Conservation (phyloP, 92 coral and sea anemone species). For the Phenganax stokvisi region DNA sequence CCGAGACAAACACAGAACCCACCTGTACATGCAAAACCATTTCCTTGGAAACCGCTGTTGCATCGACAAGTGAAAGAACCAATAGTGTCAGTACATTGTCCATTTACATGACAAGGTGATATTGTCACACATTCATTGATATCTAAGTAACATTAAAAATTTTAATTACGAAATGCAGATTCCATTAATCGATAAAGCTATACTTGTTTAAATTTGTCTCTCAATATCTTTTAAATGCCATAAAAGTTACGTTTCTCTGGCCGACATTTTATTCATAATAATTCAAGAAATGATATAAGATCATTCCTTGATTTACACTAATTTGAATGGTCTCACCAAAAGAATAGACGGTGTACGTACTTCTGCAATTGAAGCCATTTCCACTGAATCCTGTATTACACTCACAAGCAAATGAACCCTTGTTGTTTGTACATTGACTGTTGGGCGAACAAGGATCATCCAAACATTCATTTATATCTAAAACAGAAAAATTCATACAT, state of each 20-base stretch:
- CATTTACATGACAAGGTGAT: constrained; percentile 48
- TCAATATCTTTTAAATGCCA: too few species aligned
- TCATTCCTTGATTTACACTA: too few species aligned
- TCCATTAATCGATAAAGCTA: too few species aligned
- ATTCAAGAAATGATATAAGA: too few species aligned
- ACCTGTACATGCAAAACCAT: constrained; percentile 30
- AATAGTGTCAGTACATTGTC: constrained; percentile 39
- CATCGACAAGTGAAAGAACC: constrained; percentile 19
- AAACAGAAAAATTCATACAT: too few species aligned
- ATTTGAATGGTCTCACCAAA: too few species aligned
- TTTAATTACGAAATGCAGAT: too few species aligned
- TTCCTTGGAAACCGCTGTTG: constrained; percentile 1
- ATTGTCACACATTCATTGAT: constrained; percentile 16
- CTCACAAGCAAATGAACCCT: background rate
- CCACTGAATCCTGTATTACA: constrained; percentile 14
- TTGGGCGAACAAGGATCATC: constrained; percentile 9
- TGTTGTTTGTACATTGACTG: background rate
- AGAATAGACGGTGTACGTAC: too few species aligned
- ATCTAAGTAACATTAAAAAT: background rate
- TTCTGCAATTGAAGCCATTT: background rate
- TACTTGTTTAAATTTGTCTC: too few species aligned
- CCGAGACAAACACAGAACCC: background rate
- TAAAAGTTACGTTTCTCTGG: too few species aligned
- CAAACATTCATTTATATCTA: constrained; percentile 27
- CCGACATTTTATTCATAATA: too few species aligned